A percentile compares a stretch with the other conserved stretches of the same genome.
Conservation (phyloP, 2,888 invertebrate species). For the Parnassius smintheus region DNA sequence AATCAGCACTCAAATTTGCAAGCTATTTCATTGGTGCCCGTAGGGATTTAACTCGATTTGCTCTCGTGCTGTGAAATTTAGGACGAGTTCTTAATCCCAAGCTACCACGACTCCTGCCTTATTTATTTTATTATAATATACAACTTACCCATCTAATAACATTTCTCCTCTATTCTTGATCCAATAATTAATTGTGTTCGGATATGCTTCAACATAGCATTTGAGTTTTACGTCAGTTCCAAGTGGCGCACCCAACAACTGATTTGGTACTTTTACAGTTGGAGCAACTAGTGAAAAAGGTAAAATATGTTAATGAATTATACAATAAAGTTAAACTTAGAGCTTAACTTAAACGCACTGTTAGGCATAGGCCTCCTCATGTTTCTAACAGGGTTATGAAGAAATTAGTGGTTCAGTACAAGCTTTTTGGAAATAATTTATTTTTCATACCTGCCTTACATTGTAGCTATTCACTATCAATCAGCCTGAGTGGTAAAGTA, state of each 20-base stretch:
- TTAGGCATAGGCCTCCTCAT: not conserved
- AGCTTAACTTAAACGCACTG: no score
- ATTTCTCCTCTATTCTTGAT: conserved; percentile 89
- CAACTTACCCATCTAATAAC: conserved; percentile 89
- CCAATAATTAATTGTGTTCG: conserved; percentile 87
- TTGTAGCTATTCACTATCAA: no score
- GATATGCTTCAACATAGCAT: conserved; percentile 94
- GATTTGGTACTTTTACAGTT: conserved; percentile 93
- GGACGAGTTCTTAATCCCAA: no score
- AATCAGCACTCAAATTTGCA: no score
- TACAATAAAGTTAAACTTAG: not conserved
- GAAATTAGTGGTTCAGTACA: no score
- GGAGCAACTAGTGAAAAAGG: conserved; percentile 86
- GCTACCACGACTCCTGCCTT: no score
- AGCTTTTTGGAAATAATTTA: no score
- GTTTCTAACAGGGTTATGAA: not conserved
- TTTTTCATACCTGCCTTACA: no score
- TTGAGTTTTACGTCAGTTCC: conserved; percentile 92
- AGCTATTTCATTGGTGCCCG: no score
- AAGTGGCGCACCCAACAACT: conserved; percentile 91
- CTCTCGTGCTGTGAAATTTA: no score
- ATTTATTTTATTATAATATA: not conserved
- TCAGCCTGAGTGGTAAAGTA: no score
- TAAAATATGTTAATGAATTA: not conserved
- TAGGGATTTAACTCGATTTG: no score